Percentiles rank a stretch among this genome's conserved stretches.
Conservation (phyloP, 2,113 vertebrate genomes). For the Odontophorus gujanensis region DNA sequence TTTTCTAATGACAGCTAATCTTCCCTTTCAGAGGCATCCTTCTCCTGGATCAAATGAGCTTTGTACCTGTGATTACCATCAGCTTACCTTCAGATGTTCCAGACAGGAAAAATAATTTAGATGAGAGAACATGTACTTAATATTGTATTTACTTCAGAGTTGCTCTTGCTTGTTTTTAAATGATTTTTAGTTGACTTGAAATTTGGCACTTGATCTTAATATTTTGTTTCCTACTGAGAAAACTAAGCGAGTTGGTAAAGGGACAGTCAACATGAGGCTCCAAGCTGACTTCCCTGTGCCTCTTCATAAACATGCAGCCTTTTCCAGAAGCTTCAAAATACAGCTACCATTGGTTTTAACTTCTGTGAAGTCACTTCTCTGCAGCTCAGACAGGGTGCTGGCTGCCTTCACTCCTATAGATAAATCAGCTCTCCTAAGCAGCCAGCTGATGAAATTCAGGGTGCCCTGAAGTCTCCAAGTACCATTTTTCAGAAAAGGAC, state of each 20-base stretch:
- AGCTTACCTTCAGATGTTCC: constrained; percentile 64
- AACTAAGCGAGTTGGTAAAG: constrained; percentile 17
- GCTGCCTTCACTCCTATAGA: not conserved
- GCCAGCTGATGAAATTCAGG: not conserved
- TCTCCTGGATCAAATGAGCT: constrained; percentile 68
- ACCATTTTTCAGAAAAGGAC: not conserved
- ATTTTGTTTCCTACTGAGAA: constrained; percentile 45
- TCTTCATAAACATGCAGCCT: not conserved
- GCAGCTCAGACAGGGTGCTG: not conserved
- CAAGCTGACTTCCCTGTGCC: constrained; percentile 18
- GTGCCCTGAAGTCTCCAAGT: not conserved
- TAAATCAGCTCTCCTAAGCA: not conserved
- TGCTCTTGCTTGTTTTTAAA: not conserved
- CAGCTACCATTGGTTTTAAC: constrained; percentile 52
- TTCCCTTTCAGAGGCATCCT: constrained; percentile 78
- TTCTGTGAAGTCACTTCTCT: constrained; percentile 70
- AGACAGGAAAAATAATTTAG: constrained; percentile 64
- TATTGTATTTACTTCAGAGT: not conserved
- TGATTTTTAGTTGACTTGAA: constrained; percentile 32
- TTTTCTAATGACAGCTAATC: constrained; percentile 19
- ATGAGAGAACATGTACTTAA: constrained; percentile 74
- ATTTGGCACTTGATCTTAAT: constrained; percentile 64
- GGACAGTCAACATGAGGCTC: not conserved
- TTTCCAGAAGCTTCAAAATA: constrained; percentile 15
- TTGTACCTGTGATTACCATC: constrained; percentile 63